These are phyloP conservation scores for Acanthopleura granulata DNA, from an alignment of 2,888 invertebrate species.

Conservation along the genomic window DNA sequence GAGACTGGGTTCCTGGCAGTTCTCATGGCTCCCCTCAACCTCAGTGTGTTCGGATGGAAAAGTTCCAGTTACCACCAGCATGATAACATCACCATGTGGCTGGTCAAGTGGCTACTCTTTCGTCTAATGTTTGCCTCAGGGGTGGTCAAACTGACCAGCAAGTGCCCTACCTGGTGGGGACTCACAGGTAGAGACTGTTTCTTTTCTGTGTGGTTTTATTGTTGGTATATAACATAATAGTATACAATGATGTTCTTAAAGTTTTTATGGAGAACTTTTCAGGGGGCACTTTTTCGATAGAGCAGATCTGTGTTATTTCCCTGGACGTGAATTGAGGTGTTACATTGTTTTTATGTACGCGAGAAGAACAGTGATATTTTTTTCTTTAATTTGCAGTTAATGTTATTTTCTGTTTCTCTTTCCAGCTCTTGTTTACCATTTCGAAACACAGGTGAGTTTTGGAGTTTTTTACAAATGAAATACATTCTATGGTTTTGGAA, in stretches of 20 bases:
- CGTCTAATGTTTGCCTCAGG: slow-evolving; percentile 81
- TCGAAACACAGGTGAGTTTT: slow-evolving; percentile 74
- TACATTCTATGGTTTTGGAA: too few relatives aligned
- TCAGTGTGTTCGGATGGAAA: slow-evolving; percentile 41
- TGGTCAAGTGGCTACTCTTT: slow-evolving; percentile 81
- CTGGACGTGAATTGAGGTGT: too few relatives aligned
- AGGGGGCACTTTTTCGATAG: too few relatives aligned
- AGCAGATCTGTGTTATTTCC: too few relatives aligned
- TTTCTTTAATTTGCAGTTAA: background rate
- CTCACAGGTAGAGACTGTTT: slow-evolving; percentile 77
- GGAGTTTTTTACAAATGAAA: too few relatives aligned
- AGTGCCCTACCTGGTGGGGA: slow-evolving; percentile 84
- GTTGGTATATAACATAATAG: background rate
- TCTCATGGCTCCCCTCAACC: slow-evolving; percentile 77
- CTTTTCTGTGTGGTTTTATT: background rate
- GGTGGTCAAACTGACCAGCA: slow-evolving; percentile 79
- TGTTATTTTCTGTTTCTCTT: slow-evolving; percentile 32
- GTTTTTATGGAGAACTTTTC: too few relatives aligned
- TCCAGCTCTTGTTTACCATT: slow-evolving; percentile 75
- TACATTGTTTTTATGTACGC: too few relatives aligned
- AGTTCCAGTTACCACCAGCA: slow-evolving; percentile 53
- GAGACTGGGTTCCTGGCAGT: slow-evolving; percentile 81
- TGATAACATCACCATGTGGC: slow-evolving; percentile 76
- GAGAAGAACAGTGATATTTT: too few relatives aligned
- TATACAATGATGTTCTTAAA: background rate